Evolutionary conservation across 2,113 vertebrate species (phyloP).

Genomic region (Istiophorus platypterus): DNA sequence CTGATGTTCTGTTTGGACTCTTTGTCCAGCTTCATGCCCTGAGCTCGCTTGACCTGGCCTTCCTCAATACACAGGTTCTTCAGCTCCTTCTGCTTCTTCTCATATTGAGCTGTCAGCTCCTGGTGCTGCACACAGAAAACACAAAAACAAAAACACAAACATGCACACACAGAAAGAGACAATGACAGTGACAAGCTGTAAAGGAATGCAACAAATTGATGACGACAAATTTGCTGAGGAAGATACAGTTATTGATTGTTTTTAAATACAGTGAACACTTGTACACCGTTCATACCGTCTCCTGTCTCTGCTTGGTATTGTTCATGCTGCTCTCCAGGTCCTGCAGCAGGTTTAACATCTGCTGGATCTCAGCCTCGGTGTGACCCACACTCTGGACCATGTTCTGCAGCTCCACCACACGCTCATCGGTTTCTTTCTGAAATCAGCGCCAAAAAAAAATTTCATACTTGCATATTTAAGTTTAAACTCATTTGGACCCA

Average conservation of each 20-base stretch:
- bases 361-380: conserved; percentile 74
- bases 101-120: conserved; percentile 62
- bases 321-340: conserved; percentile 84
- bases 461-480: neutral
- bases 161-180: neutral
- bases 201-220: no score
- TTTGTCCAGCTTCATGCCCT: conserved; percentile 82
- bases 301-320: conserved; percentile 74
- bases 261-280: neutral
- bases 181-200: no score
- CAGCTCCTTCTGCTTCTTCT: conserved; percentile 83
- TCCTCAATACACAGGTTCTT: conserved; percentile 80
- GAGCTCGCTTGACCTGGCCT: conserved; percentile 76
- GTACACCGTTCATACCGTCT: conserved; percentile 64
- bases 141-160: neutral
- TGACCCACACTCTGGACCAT: conserved; percentile 73
- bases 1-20: conserved; percentile 82
- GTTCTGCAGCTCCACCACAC: conserved; percentile 82
- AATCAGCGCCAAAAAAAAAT: neutral
- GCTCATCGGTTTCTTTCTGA: conserved; percentile 75
- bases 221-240: no score
- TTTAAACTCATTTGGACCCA: neutral
- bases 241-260: no score
- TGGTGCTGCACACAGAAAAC: conserved; percentile 72
- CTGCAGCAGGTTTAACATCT: conserved; percentile 76